phyloP scores from a whole-genome alignment of 2,113 vertebrate species.

The Cairina moschata region DNA sequence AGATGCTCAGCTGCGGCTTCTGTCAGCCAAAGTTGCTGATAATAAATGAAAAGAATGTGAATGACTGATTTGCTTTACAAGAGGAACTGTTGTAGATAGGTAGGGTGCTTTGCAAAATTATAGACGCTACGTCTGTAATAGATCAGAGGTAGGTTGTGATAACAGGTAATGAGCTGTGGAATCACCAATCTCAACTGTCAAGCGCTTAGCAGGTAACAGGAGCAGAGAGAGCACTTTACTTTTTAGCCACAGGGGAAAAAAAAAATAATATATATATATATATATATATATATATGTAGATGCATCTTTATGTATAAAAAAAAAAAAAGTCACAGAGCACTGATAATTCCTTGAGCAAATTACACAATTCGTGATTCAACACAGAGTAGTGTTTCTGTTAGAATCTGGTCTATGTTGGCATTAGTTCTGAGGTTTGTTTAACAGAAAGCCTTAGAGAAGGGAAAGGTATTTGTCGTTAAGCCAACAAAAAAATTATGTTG shows the following conservation, averaged over 20 bases:
- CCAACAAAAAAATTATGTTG: neutral
- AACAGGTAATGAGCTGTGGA: neutral
- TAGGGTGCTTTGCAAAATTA: neutral
- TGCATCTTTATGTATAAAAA: neutral
- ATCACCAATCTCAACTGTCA: neutral
- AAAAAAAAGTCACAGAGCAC: fast-evolving
- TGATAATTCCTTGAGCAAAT: neutral
- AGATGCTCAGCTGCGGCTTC: neutral
- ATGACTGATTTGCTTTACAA: neutral
- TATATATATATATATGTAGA: neutral
- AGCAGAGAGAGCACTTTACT: neutral
- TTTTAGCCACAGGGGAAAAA: neutral
- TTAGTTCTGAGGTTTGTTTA: neutral
- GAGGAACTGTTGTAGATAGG: neutral
- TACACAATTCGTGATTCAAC: neutral
- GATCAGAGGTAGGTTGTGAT: neutral
- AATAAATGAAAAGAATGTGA: neutral
- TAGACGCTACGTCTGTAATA: neutral
- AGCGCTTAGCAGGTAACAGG: neutral
- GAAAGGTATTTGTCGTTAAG: neutral
- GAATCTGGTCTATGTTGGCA: neutral
- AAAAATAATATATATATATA: neutral
- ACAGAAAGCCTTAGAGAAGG: neutral
- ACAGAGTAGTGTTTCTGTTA: neutral
- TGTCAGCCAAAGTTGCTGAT: neutral